Conservation (phyloP, 2,888 invertebrate species). For the Liodrosophila aerea region DNA sequence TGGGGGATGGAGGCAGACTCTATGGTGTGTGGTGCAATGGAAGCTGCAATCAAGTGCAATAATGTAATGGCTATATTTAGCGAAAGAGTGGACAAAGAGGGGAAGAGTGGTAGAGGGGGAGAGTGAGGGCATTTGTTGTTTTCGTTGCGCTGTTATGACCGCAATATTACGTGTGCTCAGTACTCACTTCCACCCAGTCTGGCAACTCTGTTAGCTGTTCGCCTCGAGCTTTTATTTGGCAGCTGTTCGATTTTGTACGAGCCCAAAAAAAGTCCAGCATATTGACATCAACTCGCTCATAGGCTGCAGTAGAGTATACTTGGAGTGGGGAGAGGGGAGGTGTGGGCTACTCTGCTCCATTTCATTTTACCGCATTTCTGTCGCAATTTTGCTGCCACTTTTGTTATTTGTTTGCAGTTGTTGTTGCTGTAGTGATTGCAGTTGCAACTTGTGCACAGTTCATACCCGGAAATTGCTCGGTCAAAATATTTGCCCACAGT, state of each 20-base stretch:
- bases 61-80: conserved; percentile 65
- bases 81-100: neutral
- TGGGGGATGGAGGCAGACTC: no score
- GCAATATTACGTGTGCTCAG: conserved; percentile 65
- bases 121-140: neutral
- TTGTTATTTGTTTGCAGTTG: conserved; percentile 26
- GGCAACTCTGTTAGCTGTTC: conserved; percentile 41
- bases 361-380: conserved; percentile 65
- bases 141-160: conserved; percentile 52
- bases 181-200: conserved; percentile 39
- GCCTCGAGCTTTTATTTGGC: conserved; percentile 39
- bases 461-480: conserved; percentile 63
- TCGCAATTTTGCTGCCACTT: conserved; percentile 45
- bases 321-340: neutral
- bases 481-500: conserved; percentile 58
- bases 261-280: conserved; percentile 14
- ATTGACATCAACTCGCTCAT: conserved; percentile 32
- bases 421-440: conserved; percentile 61
- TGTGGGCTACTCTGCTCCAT: conserved; percentile 35
- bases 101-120: neutral
- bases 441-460: conserved; percentile 49
- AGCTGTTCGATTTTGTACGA: conserved; percentile 51
- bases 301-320: neutral
- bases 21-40: conserved; percentile 51
- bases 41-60: conserved; percentile 71